These are phyloP conservation scores for Ornithoptera priamus DNA, from an alignment of 2,888 invertebrate species.

Conservation along the genomic window DNA sequence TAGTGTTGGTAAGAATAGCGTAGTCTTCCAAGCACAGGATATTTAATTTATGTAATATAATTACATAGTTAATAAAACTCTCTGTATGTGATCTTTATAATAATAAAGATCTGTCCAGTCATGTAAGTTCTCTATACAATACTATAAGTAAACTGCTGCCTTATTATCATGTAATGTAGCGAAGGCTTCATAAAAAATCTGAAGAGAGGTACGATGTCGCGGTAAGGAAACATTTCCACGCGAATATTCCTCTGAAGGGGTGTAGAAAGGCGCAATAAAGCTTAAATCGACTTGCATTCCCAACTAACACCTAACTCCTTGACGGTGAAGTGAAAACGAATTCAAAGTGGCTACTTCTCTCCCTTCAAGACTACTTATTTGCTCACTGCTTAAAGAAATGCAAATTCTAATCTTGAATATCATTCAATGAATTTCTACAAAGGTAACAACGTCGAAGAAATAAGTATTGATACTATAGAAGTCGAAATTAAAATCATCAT, in stretches of 20 bases:
- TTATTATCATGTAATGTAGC: background rate
- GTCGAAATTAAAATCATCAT: no score
- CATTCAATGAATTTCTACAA: background rate
- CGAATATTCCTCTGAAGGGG: constrained; percentile 26
- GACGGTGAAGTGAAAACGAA: constrained; percentile 16
- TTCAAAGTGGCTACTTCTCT: constrained; percentile 20
- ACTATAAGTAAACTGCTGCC: background rate
- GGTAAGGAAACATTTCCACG: constrained; percentile 16
- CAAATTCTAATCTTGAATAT: background rate
- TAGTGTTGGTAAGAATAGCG: no score
- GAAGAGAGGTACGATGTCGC: background rate
- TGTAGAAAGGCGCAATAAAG: constrained; percentile 25
- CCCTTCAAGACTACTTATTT: constrained; percentile 9
- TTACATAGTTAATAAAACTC: no score
- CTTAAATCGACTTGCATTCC: constrained; percentile 25
- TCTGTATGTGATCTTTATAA: no score
- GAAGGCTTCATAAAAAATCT: background rate
- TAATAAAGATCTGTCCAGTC: no score
- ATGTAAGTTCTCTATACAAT: background rate
- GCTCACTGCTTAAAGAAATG: constrained; percentile 4
- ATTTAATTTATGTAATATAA: no score
- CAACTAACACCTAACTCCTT: constrained; percentile 18
- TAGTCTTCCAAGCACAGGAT: no score
- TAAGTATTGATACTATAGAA: no score
- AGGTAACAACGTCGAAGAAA: background rate